Base-by-base conservation (phyloP, 2,888 invertebrate genomes). In the Hyposoter dolosus region DNA sequence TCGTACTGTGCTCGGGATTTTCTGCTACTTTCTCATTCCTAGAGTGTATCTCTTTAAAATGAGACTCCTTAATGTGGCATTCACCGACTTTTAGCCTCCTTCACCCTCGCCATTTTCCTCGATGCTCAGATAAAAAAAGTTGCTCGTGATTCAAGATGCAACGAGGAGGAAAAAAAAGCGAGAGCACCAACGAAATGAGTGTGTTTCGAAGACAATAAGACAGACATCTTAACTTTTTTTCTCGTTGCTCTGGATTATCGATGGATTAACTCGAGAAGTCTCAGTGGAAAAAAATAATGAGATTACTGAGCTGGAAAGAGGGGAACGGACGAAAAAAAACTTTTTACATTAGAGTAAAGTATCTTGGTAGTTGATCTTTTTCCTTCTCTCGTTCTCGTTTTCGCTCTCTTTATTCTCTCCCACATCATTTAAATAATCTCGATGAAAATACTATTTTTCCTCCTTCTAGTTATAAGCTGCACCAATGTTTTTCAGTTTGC, bases 191-290 rank as follows among this genome's bases (percentile, higher is more conserved):
- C 71, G 50, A 63, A 45, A 56, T 28, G 60, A 45, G 43, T 60
- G 60, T 60, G 43, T 75, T 23, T 75, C 74, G 43, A 60, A 40
- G 43, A 71, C 75, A 60, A 69, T 69, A 80, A 66, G 47, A 77
- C 40, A 56, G 56, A 56, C 45, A 17, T 28, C 45, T 60, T n/a
- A 28, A 66, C 71, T 65, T 77, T 72, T 23, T 23, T 28, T 60
- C 60, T 79, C 83, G 56, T 45, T 50, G 50, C 72, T 81, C 77
- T 40, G 86, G 88, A 88, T 88, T 88, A 88, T 88, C 84, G 83
- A 86, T 80, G 86, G 88, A 88, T 88, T 88, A 88, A 86, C 79
- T 84, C 71, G 56, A 66, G 68, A 60, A 81, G 65, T 72, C 71
- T 71, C 76, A 45, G 72, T 45, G 77, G 77, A 56, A 84, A 72